These are phyloP conservation scores for Drosophila multiciliata DNA, from an alignment of 2,888 invertebrate species.

Conservation along the genomic window DNA sequence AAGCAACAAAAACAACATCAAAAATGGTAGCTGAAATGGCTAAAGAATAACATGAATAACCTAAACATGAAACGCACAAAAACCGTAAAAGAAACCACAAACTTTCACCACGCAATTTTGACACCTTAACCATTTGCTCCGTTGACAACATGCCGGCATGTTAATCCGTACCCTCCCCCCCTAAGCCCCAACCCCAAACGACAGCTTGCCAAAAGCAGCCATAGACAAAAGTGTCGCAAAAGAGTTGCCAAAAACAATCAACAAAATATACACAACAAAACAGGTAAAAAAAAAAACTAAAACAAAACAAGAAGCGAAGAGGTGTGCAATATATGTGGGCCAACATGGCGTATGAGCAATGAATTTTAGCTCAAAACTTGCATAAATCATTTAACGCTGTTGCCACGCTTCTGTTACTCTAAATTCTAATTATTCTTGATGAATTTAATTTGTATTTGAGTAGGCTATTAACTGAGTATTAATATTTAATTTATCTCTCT, in stretches of 20 bases:
- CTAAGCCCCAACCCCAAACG: constrained; percentile 14
- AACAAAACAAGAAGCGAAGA: background rate
- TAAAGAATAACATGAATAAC: constrained; percentile 64
- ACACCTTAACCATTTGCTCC: constrained; percentile 75
- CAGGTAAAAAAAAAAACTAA: background rate
- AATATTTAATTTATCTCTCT: background rate
- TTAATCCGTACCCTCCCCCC: constrained; percentile 39
- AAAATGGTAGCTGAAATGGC: constrained; percentile 32
- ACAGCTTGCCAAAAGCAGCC: constrained; percentile 35
- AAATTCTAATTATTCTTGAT: background rate
- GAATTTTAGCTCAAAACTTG: constrained; percentile 20
- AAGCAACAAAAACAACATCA: constrained; percentile 5
- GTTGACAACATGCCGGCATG: constrained; percentile 70
- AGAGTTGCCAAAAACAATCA: constrained; percentile 58
- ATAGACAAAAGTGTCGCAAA: constrained; percentile 42
- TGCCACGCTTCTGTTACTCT: background rate
- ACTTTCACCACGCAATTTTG: constrained; percentile 72
- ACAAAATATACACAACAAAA: constrained; percentile 20
- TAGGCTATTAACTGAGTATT: background rate
- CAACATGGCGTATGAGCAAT: constrained; percentile 51
- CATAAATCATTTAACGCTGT: constrained; percentile 29
- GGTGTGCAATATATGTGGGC: constrained; percentile 12
- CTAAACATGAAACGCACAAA: constrained; percentile 64
- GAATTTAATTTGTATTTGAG: background rate
- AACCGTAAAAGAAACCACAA: constrained; percentile 72